A percentile compares a stretch with the other conserved stretches of the same genome.
Conservation (phyloP, 92 coral and sea anemone species). For the Parazoanthus darwini region DNA sequence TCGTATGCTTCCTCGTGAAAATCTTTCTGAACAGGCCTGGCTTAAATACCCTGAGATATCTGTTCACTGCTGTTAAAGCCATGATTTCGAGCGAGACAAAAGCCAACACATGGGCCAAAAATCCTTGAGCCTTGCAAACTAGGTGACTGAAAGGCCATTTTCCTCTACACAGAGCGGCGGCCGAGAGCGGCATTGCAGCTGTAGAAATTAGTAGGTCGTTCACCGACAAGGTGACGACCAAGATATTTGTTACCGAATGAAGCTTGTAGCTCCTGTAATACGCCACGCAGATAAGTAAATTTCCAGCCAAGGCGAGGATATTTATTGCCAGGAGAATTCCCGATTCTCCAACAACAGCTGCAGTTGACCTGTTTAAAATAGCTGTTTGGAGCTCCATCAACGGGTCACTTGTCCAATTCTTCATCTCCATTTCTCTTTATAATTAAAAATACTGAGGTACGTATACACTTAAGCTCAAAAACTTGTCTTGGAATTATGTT, state of each 20-base stretch:
- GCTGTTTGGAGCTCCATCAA: conserved; percentile 31
- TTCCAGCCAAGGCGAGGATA: conserved; percentile 62
- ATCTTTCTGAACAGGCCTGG: conserved; percentile 57
- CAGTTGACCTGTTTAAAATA: conserved; percentile 42
- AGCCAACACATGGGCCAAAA: conserved; percentile 66
- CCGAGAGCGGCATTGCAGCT: conserved; percentile 75
- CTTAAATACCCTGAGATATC: conserved; percentile 63
- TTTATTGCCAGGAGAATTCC: conserved; percentile 55
- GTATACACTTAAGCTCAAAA: background rate
- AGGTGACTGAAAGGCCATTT: conserved; percentile 60
- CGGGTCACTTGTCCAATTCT: background rate
- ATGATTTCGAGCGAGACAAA: conserved; percentile 78
- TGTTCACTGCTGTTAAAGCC: conserved; percentile 82
- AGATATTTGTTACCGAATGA: conserved; percentile 71
- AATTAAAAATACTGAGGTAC: background rate
- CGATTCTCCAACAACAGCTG: conserved; percentile 44
- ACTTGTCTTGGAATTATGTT: no score
- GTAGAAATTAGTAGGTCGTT: conserved; percentile 70
- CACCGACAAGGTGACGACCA: conserved; percentile 61
- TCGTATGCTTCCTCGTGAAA: conserved; percentile 63
- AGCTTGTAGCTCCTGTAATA: conserved; percentile 57
- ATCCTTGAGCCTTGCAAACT: conserved; percentile 69
- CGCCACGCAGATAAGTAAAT: conserved; percentile 63
- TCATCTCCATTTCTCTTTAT: conserved; percentile 1
- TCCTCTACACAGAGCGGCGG: conserved; percentile 52